These are phyloP conservation scores for Anas platyrhynchos DNA, from an alignment of 2,113 vertebrate species.

Conservation along the genomic window DNA sequence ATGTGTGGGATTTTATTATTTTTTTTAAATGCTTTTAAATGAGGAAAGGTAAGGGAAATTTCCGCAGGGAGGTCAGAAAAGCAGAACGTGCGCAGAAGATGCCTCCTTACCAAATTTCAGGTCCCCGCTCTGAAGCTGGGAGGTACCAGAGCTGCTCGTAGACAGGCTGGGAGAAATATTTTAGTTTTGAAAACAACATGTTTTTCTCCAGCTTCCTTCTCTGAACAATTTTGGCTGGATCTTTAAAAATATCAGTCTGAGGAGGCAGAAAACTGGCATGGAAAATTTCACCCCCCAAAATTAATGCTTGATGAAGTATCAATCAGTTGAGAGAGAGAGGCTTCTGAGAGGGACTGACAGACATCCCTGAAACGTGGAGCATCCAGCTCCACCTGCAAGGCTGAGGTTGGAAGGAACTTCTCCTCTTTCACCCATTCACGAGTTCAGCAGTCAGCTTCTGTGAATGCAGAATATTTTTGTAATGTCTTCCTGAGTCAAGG, in stretches of 20 bases:
- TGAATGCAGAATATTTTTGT: neutral
- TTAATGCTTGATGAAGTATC: constrained; percentile 32
- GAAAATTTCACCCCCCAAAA: neutral
- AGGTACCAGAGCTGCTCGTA: neutral
- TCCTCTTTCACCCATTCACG: neutral
- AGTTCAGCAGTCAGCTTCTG: neutral
- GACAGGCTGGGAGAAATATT: constrained; percentile 42
- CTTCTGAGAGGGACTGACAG: constrained; percentile 1
- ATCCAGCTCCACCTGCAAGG: neutral
- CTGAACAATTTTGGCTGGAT: constrained; percentile 28
- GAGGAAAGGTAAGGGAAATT: neutral
- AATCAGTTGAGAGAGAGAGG: neutral
- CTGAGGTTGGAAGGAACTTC: neutral
- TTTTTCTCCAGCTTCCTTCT: constrained; percentile 50
- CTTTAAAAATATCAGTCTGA: constrained; percentile 51
- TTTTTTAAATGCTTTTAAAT: neutral
- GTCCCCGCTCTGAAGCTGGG: neutral
- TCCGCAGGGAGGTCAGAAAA: neutral
- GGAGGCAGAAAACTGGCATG: constrained; percentile 41
- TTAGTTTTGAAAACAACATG: constrained; percentile 39
- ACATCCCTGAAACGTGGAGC: neutral
- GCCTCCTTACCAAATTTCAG: neutral
- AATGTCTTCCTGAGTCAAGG: neutral
- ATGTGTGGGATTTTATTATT: neutral
- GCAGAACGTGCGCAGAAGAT: neutral